Conservation (phyloP, 2,888 invertebrate genomes). For the Pammene aurita region DNA sequence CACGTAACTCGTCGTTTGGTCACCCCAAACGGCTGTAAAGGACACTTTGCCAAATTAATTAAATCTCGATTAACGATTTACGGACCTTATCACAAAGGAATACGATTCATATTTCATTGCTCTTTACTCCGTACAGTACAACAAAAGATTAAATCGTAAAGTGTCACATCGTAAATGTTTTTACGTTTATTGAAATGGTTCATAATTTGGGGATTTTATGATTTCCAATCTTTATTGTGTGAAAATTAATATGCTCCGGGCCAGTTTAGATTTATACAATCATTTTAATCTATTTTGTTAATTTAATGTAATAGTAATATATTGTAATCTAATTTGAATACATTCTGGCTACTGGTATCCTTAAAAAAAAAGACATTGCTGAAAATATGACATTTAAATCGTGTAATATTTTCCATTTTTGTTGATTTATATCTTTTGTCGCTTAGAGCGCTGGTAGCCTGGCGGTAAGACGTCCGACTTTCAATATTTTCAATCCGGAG, state of each 20-base stretch:
- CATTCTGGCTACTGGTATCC: too few relatives aligned
- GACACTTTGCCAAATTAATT: constrained; percentile 39
- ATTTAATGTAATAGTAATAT: too few relatives aligned
- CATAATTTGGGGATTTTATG: constrained; percentile 33
- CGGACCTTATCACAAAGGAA: constrained; percentile 8
- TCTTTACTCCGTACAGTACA: constrained; percentile 4
- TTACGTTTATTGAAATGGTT: constrained; percentile 55
- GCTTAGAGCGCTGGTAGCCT: too few relatives aligned
- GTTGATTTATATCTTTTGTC: too few relatives aligned
- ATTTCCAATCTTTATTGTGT: constrained; percentile 7
- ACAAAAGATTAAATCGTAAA: constrained; percentile 42
- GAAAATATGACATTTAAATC: neutral
- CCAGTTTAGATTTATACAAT: too few relatives aligned
- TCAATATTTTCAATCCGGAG: too few relatives aligned
- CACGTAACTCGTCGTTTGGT: constrained; percentile 11
- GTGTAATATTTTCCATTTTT: neutral
- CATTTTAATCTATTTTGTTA: too few relatives aligned
- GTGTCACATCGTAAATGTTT: constrained; percentile 52
- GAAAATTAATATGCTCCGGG: neutral
- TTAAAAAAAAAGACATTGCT: too few relatives aligned
- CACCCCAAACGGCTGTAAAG: constrained; percentile 38
- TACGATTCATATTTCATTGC: constrained; percentile 7
- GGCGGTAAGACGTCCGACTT: too few relatives aligned
- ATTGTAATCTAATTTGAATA: too few relatives aligned
- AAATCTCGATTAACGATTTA: constrained; percentile 6